phyloP scores from a whole-genome alignment of 2,888 invertebrate genomes.

The Sarcophaga caerulescens region DNA sequence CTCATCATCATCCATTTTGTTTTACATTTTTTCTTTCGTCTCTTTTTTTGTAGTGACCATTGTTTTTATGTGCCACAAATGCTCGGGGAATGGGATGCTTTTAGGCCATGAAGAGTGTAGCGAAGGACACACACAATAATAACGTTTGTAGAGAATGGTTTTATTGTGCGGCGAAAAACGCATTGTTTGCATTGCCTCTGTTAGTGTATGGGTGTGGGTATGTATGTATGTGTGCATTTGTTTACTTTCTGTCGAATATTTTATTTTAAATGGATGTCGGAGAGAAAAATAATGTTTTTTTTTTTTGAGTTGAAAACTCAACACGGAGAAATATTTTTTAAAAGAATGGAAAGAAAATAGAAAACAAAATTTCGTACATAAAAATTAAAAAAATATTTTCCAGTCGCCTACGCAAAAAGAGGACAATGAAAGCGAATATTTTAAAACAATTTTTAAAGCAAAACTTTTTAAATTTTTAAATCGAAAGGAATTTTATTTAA shows the following conservation, averaged over 20 bases:
- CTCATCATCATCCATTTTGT: background rate
- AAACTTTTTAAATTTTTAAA: too few relatives aligned
- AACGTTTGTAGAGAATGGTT: too few relatives aligned
- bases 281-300: conserved; percentile 16
- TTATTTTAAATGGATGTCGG: conserved; percentile 13
- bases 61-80: conserved; percentile 32
- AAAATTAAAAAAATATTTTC: conserved; percentile 43
- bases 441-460: too few relatives aligned
- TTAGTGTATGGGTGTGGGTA: conserved; percentile 8
- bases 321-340: background rate
- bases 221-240: background rate
- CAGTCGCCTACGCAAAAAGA: conserved; percentile 35
- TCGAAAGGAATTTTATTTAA: too few relatives aligned
- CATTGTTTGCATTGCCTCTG: too few relatives aligned
- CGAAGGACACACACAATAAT: conserved; percentile 26
- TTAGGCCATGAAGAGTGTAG: conserved; percentile 31
- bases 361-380: background rate
- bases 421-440: too few relatives aligned
- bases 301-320: background rate
- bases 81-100: background rate
- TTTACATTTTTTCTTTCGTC: conserved; percentile 6
- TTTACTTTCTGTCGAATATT: conserved; percentile 49
- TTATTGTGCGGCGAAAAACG: too few relatives aligned
- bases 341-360: background rate
- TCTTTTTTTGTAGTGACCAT: conserved; percentile 1